Base-by-base conservation (phyloP, 2,113 vertebrate genomes). In the Cathartes aura region DNA sequence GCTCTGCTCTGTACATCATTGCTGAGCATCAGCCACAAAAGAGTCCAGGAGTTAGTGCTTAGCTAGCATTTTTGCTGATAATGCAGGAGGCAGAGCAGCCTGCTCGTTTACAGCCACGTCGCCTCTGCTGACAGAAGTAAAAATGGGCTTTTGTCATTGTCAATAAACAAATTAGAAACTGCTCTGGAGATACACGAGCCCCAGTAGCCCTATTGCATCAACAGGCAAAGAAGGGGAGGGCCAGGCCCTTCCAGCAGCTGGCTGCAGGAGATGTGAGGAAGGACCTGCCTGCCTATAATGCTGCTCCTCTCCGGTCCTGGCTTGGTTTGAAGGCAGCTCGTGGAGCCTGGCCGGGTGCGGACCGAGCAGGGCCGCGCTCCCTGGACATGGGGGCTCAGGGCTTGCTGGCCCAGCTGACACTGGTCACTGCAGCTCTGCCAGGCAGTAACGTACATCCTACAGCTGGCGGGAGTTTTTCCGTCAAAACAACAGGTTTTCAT, bases 321-420 rank as follows among this genome's bases (percentile, higher is more conserved):
- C 23, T 50, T 18, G 3, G 1, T 40, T 18, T 14, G 21, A 11
- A 27, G 47, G 42, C 85, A 85, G 55, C 42, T 47, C 1, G 0
- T 1, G 34, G 27, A 29, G 26, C 79, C 30, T 5, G 10, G 13
- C 9, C 0, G 3, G 32, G 7, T 5, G 2, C 9, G 9, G 16
- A 26, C 21, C 0, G 0, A 30, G 42, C 11, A 20, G 30, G 20
- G 36, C 56, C 2, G 0, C 0, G 0, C 12, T 47, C 15, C 36
- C n/a, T 2, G 1, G 18, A 4, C 8, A 2, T 1, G 13, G 21
- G 68, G 76, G 34, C 63, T 63, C 43, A 3, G n/a, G 10, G 29
- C 53, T 38, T 9, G 2, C 24, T 34, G 45, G 18, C 40, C 63
- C 12, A 1, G 11, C 70, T 56, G 74, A 27, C 36, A 4, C 26